Evolutionary conservation across 2,113 vertebrate species (phyloP), one percentile per base, ranked within the genome.

Genomic region (Pluvialis apricaria): DNA sequence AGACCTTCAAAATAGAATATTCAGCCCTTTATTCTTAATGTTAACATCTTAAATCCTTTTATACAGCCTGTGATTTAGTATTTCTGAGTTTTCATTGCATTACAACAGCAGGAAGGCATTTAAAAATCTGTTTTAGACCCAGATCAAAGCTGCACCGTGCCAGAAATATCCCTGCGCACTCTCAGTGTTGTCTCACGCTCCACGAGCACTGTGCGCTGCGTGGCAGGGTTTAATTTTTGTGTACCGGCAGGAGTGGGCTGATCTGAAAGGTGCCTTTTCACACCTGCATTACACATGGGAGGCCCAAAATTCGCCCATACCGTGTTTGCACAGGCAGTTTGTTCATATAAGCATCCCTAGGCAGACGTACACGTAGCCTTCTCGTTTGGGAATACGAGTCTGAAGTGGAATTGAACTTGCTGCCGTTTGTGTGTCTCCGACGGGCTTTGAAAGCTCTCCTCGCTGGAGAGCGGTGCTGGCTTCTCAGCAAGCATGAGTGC

Each of bases 391-490:
- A 61, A 28, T 18, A 0, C 1, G 3, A 1, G 36, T 40, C 29
- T 57, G 71, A n/a, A 62, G 40, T 9, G 42, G 61, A 62, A 29
- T 18, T 38, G 84, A 62, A 3, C 29, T 45, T 45, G 34, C 15
- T 64, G 6, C 73, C 3, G 2, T 26, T 31, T 0, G 0, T 7
- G 18, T 1, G 0, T 34, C 38, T 38, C 47, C 0, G 0, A 3
- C 11, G n/a, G 66, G 3, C n/a, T 75, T 57, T n/a, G 54, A 26
- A 40, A 29, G 38, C 64, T n/a, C 31, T 26, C 42, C 73, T 29
- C 1, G 16, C 52, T 38, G 17, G 36, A 4, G 19, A 9, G 16
- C 1, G 1, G 26, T 8, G 18, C 34, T 21, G 66, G 45, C 29
- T 40, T 5, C 77, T 7, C 20, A 25, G 45, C 29, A 2, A 34